Base-by-base conservation (phyloP, 2,888 invertebrate genomes). In the Trichopria drosophilae region DNA sequence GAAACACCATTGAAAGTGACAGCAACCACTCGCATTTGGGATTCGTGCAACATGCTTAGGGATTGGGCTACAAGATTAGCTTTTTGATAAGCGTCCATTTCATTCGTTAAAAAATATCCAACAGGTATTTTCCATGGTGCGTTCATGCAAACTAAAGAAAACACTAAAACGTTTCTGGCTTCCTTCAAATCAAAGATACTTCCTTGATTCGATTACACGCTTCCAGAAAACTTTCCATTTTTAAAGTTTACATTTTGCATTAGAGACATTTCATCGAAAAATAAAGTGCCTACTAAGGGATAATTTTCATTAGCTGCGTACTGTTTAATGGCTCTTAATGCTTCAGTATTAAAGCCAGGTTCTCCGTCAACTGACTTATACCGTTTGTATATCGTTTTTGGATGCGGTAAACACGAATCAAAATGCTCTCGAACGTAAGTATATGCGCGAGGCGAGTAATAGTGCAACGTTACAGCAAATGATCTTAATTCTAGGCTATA, bases 401-500 rank as follows among this genome's bases (percentile, higher is more conserved):
- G n/a, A n/a, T n/a, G n/a, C n/a, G n/a, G n/a, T n/a, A n/a, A n/a
- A n/a, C n/a, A n/a, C n/a, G n/a, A n/a, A n/a, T n/a, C n/a, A n/a
- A n/a, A n/a, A n/a, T n/a, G n/a, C n/a, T n/a, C n/a, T n/a, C n/a
- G n/a, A n/a, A n/a, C n/a, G n/a, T n/a, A n/a, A n/a, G n/a, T n/a
- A 48, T 72, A 69, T 1, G 63, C 71, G 50, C 63, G 66, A 10
- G 66, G 61, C 0, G 66, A 68, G 32, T n/a, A n/a, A n/a, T n/a
- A n/a, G n/a, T n/a, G n/a, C n/a, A n/a, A n/a, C n/a, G n/a, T n/a
- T n/a, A n/a, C n/a, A n/a, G n/a, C n/a, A n/a, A n/a, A n/a, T n/a
- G n/a, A n/a, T n/a, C n/a, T n/a, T n/a, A n/a, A n/a, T n/a, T n/a
- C n/a, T n/a, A n/a, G n/a, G n/a, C n/a, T n/a, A n/a, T n/a, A n/a